Base-by-base conservation (phyloP, 1,140 invertebrate genomes). In the Achroia grisella region DNA sequence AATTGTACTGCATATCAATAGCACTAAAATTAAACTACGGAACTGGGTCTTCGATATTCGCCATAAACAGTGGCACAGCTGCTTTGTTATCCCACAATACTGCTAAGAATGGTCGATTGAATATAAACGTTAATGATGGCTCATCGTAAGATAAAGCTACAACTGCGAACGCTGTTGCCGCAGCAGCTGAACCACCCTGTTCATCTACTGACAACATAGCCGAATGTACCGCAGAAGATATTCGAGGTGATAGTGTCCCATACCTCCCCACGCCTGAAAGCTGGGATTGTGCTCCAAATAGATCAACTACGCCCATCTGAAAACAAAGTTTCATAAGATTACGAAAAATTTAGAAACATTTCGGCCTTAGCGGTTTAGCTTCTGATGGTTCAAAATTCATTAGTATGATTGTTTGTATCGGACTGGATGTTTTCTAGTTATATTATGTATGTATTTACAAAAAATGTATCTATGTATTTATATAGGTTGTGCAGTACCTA, bases 151-250 rank as follows among this genome's bases (percentile, higher is more conserved):
- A 91, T 17, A 92, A 60, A 1, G 91, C 90, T 30, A 91, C 82
- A 0, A 89, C 86, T 11, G 76, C 62, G 28, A 86, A 87, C 59
- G 88, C 87, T 49, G 93, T 91, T 2, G 89, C 89, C 4, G 91
- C 92, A 2, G 92, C 87, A 13, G 93, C 92, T 32, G 89, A 84
- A 4, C 89, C 91, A 11, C 93, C 93, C 52, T 91, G 74, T 70
- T 95, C 93, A 51, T 93, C 91, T 0, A 94, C 89, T 37, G 91
- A 87, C 39, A 95, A 87, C 56, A 88, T 89, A 1, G 91, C 89
- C 54, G 92, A 92, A 57, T 94, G 93, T 6, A 93, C 28, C 4
- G 93, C 87, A 31, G 87, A 86, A 9, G 86, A 88, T 1, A 94
- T 88, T 52, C 79, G 78, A 5, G 82, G 68, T 1, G 84, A 66